Base-by-base conservation (phyloP, 2,113 vertebrate species). In the Emydocephalus ijimae region DNA sequence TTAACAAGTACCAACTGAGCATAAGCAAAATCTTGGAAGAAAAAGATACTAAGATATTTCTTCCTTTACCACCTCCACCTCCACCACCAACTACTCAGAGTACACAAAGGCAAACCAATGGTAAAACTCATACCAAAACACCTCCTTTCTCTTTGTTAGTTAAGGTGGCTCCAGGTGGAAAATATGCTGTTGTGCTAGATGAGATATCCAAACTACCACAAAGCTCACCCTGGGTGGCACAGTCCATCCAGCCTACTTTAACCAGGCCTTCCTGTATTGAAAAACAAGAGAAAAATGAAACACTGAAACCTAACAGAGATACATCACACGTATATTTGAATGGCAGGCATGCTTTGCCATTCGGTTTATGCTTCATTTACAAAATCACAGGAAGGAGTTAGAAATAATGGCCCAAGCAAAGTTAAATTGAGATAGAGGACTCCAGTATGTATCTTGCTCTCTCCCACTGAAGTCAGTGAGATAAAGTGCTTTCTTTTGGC, bases 241-340 rank as follows among this genome's bases (percentile, higher is more conserved):
- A 99, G 97, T 99, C 99, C 96, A 99, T 98, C 99, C 99, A 99
- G 61, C 99, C 99, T 87, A 99, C 98, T 85, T 98, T 98, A 92
- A 98, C 98, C 88, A 99, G 98, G 61, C 99, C 99, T 39, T 99
- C 98, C 99, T 99, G 94, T 91, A 95, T 91, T 1, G 54, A 92
- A 94, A 86, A 56, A 92, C 94, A 87, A 94, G 86, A 90, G 93
- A 34, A 15, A 26, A 34, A 55, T 29, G 92, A 20, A 23, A 86
- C 57, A 89, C 87, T 90, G 2, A 89, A 93, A 89, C 86, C 91
- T 87, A 5, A n/a, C 57, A 57, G 87, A 92, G 85, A 91, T 18
- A 92, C 61, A 9, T 29, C 59, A 21, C 21, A 34, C 69, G 43
- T 23, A 26, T 29, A 89, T 45, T 10, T 29, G 56, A 48, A 29